Evolutionary conservation across 2,113 vertebrate species (phyloP), one percentile per base, ranked within the genome.

Genomic region (Megaceryle torquata): DNA sequence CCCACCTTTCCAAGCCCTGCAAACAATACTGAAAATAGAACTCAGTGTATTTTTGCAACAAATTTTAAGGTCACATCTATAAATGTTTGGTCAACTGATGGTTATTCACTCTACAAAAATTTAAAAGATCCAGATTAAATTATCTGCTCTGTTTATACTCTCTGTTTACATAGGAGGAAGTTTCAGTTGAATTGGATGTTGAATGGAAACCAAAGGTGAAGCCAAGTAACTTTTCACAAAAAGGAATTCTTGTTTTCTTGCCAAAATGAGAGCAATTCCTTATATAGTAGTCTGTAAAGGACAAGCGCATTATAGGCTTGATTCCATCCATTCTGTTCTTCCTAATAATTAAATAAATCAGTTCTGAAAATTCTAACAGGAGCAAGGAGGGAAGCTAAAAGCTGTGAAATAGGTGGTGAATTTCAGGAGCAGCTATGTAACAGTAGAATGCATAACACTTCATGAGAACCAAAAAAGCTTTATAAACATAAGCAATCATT

Each of bases 171-270:
- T 67, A 87, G 57, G 16, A 91, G 91, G 87, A 93, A 57, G 61
- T 75, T 93, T 89, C 61, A 80, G 70, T 95, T 95, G 91, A 77
- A 57, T 79, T 5, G 13, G 78, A 85, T n/a, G 80, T 97, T 91
- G 65, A 95, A 35, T 94, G 64, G 91, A 95, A 95, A 91, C 69
- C 83, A 92, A 95, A 96, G 94, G 91, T 97, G 93, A 94, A 96
- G 96, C 94, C 96, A 97, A 97, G 70, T 82, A 83, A 84, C 81
- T 95, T 96, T 82, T 93, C 65, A 91, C 53, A 56, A 95, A 96
- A 84, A 92, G 35, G 81, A 91, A 96, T 96, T 96, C 96, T 96
- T 97, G 94, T 72, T 95, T 95, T 92, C 83, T 96, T 3, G 93
- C 96, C 95, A 97, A 64, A 53, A 21, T 75, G 78, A 91, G 88